A percentile compares a stretch with the other conserved stretches of the same genome.
These are phyloP conservation scores for Subacronicta megacephala DNA, from an alignment of 2,888 invertebrate species.

Conservation along the genomic window DNA sequence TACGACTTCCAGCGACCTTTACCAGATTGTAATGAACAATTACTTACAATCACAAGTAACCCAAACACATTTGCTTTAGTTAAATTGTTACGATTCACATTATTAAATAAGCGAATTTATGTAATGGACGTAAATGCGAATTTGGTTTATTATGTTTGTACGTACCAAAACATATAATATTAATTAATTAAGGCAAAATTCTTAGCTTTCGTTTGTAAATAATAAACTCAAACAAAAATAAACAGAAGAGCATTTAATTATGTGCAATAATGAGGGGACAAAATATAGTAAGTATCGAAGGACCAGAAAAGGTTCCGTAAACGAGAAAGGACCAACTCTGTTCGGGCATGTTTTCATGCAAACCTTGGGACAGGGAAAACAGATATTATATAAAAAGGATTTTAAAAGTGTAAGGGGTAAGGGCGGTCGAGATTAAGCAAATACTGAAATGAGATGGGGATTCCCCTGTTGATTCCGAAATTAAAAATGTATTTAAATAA, in stretches of 20 bases:
- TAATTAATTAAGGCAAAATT: constrained; percentile 36
- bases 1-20: no score
- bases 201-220: constrained; percentile 19
- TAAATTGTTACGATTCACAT: no score
- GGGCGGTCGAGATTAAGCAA: constrained; percentile 26
- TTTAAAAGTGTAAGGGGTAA: constrained; percentile 23
- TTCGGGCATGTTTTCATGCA: background rate
- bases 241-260: constrained; percentile 29
- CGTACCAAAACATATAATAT: constrained; percentile 31
- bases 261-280: constrained; percentile 34
- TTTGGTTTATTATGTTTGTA: no score
- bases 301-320: background rate
- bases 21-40: no score
- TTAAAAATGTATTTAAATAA: constrained; percentile 16
- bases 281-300: constrained; percentile 12
- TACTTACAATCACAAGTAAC: no score
- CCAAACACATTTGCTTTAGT: no score
- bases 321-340: constrained; percentile 7
- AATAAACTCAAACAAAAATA: constrained; percentile 24
- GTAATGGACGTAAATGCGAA: no score
- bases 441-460: constrained; percentile 22
- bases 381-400: constrained; percentile 29
- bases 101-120: no score
- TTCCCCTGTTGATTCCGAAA: constrained; percentile 3
- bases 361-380: constrained; percentile 11